A percentile compares a stretch with the other conserved stretches of the same genome.
These are phyloP conservation scores for Chouioia cunea DNA, from an alignment of 2,888 invertebrate species.

Conservation along the genomic window DNA sequence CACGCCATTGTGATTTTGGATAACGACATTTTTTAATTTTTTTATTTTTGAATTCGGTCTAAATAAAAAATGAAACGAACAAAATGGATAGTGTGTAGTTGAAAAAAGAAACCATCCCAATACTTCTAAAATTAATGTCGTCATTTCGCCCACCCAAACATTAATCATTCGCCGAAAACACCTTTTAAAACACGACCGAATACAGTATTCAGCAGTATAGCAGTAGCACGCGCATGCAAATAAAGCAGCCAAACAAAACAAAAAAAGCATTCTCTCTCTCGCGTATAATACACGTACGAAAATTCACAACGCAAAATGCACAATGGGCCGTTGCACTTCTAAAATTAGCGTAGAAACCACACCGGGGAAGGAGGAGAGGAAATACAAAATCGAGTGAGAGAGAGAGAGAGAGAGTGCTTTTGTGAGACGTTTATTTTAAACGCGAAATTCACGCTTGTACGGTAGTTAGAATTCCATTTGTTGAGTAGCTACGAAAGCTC, in stretches of 20 bases:
- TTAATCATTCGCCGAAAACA: too few relatives aligned
- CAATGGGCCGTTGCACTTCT: constrained; percentile 29
- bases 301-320: background rate
- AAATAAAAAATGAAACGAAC: too few relatives aligned
- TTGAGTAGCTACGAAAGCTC: constrained; percentile 44
- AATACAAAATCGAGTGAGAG: constrained; percentile 36
- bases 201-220: too few relatives aligned
- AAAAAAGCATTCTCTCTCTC: constrained; percentile 9
- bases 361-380: constrained; percentile 20
- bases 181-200: too few relatives aligned
- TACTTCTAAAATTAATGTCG: too few relatives aligned
- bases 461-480: constrained; percentile 48
- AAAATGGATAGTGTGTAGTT: too few relatives aligned
- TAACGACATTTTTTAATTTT: too few relatives aligned
- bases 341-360: constrained; percentile 33
- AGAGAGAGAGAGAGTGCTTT: too few relatives aligned
- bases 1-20: too few relatives aligned
- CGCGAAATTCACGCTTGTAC: constrained; percentile 43
- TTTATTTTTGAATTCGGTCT: too few relatives aligned
- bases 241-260: constrained; percentile 3
- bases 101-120: too few relatives aligned
- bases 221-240: background rate
- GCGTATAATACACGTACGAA: constrained; percentile 11
- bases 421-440: constrained; percentile 41
- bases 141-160: too few relatives aligned